Conservation (phyloP, 2,797 vertebrate species). For the Eulemur coronatus region DNA sequence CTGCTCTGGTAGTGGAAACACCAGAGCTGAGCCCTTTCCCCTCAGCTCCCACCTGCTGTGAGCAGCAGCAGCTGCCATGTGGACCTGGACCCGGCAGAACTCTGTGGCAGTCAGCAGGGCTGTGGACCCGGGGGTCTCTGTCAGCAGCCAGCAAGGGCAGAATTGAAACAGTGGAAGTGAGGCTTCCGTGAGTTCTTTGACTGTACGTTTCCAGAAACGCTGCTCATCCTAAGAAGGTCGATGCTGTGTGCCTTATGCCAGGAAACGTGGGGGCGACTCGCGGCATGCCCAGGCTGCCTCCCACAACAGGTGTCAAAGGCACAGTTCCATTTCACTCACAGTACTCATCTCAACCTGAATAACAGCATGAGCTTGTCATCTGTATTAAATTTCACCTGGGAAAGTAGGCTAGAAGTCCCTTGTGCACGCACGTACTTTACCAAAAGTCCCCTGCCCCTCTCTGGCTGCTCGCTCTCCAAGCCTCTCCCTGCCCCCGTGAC, state of each 20-base stretch:
- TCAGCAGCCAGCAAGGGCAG: not conserved
- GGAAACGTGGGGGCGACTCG: rapidly evolving
- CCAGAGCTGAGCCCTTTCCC: rapidly evolving
- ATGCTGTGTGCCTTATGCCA: too few relatives aligned
- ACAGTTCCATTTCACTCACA: rapidly evolving
- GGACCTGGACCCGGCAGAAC: rapidly evolving
- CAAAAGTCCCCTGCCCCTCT: rapidly evolving
- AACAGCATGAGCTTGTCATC: rapidly evolving
- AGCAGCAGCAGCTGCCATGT: not conserved
- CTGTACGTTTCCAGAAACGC: too few relatives aligned
- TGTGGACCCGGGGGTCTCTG: not conserved
- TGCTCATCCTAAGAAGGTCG: not conserved
- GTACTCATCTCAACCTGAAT: too few relatives aligned
- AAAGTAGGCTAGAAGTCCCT: not conserved
- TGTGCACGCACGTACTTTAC: rapidly evolving
- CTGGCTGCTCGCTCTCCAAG: too few relatives aligned
- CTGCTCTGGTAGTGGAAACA: not conserved
- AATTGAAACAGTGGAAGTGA: not conserved
- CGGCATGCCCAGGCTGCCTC: rapidly evolving
- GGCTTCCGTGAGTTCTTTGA: not conserved
- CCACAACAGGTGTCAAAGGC: rapidly evolving
- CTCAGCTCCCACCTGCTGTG: rapidly evolving
- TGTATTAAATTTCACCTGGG: not conserved
- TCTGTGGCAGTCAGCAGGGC: not conserved
- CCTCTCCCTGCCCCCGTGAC: not conserved